A percentile compares a stretch with the other conserved stretches of the same genome.
Conservation (phyloP, 2,797 vertebrate species). For the Pipistrellus pipistrellus region DNA sequence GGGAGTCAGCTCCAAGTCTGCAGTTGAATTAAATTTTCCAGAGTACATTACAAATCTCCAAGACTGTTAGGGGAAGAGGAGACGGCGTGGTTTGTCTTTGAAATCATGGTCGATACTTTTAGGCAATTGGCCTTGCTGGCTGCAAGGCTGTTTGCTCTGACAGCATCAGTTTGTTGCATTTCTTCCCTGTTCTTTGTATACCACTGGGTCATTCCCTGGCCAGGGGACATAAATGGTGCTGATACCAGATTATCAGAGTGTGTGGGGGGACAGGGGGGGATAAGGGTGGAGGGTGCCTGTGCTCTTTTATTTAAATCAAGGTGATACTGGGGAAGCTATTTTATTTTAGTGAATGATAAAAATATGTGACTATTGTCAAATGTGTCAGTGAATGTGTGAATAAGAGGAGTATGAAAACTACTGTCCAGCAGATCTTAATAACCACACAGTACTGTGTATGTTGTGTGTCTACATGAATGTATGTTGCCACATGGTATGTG, state of each 20-base stretch:
- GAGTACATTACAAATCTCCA: background rate
- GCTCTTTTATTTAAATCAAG: conserved; percentile 41
- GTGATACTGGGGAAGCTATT: conserved; percentile 1
- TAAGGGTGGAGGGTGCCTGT: background rate
- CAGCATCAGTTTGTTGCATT: background rate
- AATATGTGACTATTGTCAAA: conserved; percentile 17
- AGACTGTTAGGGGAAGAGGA: background rate
- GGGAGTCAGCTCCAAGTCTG: background rate
- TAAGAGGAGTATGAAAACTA: background rate
- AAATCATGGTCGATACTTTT: background rate
- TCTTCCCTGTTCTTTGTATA: conserved; percentile 29
- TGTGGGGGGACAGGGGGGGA: accelerated
- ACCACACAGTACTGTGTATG: background rate
- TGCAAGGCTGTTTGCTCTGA: background rate
- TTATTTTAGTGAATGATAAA: conserved; percentile 18
- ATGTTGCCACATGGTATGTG: background rate
- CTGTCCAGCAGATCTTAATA: background rate
- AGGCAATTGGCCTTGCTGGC: background rate
- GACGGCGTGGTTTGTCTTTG: background rate
- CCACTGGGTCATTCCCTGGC: background rate
- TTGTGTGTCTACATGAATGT: conserved; percentile 31
- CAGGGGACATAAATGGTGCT: background rate
- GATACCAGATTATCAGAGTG: background rate
- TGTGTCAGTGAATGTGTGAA: background rate
- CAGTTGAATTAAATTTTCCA: conserved; percentile 52